phyloP scores from a whole-genome alignment of 2,888 invertebrate species.

The Magallana nippona region DNA sequence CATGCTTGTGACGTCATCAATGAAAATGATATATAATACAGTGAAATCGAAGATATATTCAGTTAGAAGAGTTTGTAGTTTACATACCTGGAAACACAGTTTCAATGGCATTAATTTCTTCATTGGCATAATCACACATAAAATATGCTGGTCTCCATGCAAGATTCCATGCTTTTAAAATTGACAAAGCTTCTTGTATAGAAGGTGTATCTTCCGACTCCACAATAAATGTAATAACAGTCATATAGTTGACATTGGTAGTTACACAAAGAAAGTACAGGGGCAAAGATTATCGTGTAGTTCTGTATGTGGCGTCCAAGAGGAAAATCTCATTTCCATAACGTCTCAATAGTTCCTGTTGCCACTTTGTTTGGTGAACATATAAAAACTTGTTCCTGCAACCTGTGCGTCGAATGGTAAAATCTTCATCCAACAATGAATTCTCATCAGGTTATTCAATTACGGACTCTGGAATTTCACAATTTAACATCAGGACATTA shows the following conservation, averaged over 20 bases:
- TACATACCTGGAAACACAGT: conserved; percentile 42
- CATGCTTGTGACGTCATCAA: too few species aligned
- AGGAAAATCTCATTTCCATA: conserved; percentile 42
- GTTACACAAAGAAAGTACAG: conserved; percentile 42
- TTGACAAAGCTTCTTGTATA: conserved; percentile 12
- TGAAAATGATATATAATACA: too few species aligned
- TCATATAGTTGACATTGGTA: conserved; percentile 42
- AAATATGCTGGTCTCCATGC: conserved; percentile 36
- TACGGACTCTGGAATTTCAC: background rate
- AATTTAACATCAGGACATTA: background rate
- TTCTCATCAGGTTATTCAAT: conserved; percentile 16
- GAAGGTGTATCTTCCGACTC: conserved; percentile 41
- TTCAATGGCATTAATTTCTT: conserved; percentile 42
- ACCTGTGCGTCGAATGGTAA: background rate
- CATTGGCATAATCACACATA: conserved; percentile 46
- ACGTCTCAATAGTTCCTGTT: conserved; percentile 3
- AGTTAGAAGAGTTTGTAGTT: too few species aligned
- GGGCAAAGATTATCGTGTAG: conserved; percentile 42
- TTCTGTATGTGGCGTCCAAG: conserved; percentile 45
- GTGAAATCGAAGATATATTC: too few species aligned
- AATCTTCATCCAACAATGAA: conserved; percentile 10
- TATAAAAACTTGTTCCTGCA: conserved; percentile 37
- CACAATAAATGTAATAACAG: conserved; percentile 45
- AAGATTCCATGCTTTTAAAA: conserved; percentile 36
- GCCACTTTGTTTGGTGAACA: conserved; percentile 42